Base-by-base conservation (phyloP, 2,113 vertebrate genomes). In the Clarias magur region DNA sequence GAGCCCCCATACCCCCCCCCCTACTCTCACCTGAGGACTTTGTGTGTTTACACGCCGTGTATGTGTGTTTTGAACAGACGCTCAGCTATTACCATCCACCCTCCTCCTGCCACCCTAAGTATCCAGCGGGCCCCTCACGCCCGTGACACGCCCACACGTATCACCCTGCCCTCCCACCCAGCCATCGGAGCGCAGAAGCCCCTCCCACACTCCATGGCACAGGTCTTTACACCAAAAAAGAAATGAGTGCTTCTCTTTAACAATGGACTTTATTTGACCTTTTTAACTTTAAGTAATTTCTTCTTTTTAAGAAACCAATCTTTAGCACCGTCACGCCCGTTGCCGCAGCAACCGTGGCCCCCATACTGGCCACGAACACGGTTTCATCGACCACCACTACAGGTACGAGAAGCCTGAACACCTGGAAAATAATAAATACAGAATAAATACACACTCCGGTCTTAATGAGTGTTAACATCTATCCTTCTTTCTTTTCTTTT, bases 261-360 rank as follows among this genome's bases (percentile, higher is more conserved):
- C 42, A 16, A 70, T 21, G 9, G 12, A 3, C n/a, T 27, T 82
- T 68, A n/a, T 25, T 48, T 8, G 8, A 10, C 4, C 48, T 8
- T 48, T 34, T 59, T 0, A 15, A 10, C 57, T 80, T 59, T 80
- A 9, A 3, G 3, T 0, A 42, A 42, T 42, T 42, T 42, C 27
- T 16, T 73, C 54, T 21, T 21, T 34, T 42, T 3, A 88, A 99
- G 98, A 99, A 99, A 93, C 96, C 97, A 0, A 98, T 99, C 90
- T 99, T 99, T 90, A 98, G 97, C 88, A 96, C 97, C 80, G 97
- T 98, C 86, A 97, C 98, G 19, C 98, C 98, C 7, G 97, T 99
- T 57, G 98, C 96, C 86, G 98, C 98, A 56, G 98, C 98, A 84
- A 99, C 98, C 4, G 98, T 99, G 91, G 98, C 98, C 82, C 98